These are phyloP conservation scores for Gambusia affinis DNA, from an alignment of 2,113 vertebrate species.

Conservation along the genomic window DNA sequence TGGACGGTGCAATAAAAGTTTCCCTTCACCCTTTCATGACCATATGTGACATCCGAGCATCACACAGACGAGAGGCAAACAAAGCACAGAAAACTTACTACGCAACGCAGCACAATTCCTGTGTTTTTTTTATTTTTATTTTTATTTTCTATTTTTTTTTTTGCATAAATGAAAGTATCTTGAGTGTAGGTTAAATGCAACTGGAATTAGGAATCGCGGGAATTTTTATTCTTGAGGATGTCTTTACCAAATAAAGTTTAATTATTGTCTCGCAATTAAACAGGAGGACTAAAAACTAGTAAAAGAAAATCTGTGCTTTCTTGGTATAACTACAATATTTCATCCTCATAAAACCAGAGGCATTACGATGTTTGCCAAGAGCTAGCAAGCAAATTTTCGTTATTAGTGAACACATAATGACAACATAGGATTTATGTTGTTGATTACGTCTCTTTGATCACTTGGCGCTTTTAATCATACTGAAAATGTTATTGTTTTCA, in stretches of 20 bases:
- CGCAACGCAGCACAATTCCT: not conserved
- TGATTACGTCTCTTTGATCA: not conserved
- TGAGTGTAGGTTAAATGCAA: not conserved
- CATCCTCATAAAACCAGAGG: slow-evolving; percentile 8
- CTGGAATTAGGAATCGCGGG: not conserved
- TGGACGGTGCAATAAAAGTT: slow-evolving; percentile 76
- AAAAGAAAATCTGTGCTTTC: not conserved
- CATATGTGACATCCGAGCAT: slow-evolving; percentile 73
- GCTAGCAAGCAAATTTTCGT: not conserved
- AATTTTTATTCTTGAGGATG: no score
- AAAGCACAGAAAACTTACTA: slow-evolving; percentile 36
- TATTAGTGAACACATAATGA: not conserved
- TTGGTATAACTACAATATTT: not conserved
- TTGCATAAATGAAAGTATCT: not conserved
- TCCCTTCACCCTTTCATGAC: slow-evolving; percentile 68
- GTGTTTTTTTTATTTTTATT: not conserved
- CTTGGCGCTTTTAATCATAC: slow-evolving; percentile 4
- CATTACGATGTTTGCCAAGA: not conserved
- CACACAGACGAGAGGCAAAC: slow-evolving; percentile 52
- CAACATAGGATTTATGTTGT: not conserved
- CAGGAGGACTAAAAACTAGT: not conserved
- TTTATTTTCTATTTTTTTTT: no score
- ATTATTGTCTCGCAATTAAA: not conserved
- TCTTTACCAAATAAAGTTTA: no score
- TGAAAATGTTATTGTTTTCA: not conserved